These are phyloP conservation scores for Taeniopygia guttata DNA, from an alignment of 2,797 vertebrate genomes.

Conservation along the genomic window DNA sequence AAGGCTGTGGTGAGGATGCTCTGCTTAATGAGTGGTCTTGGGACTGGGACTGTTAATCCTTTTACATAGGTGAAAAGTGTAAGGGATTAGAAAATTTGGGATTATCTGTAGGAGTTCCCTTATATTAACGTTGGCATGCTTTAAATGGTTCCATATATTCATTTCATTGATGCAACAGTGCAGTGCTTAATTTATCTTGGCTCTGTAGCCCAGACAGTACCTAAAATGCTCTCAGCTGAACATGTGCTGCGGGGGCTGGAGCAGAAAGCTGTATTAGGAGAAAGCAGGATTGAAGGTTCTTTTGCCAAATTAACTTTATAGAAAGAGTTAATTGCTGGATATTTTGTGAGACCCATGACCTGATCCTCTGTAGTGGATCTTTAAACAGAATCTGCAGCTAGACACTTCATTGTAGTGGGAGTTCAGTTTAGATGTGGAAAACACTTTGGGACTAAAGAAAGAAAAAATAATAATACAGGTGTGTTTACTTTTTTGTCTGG, in stretches of 20 bases:
- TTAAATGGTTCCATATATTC: not conserved
- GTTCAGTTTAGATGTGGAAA: not conserved
- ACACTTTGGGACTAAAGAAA: not conserved
- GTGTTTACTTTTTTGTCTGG: not conserved
- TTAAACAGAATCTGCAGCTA: not conserved
- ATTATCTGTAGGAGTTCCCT: not conserved
- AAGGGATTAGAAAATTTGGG: not conserved
- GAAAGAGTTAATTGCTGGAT: constrained; percentile 14
- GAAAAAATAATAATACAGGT: not conserved
- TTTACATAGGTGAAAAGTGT: not conserved
- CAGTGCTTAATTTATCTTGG: not conserved
- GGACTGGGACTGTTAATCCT: not conserved
- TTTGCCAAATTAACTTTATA: not conserved
- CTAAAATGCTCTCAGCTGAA: not conserved
- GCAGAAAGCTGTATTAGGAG: not conserved
- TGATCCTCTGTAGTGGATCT: not conserved
- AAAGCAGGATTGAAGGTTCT: not conserved
- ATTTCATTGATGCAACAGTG: not conserved
- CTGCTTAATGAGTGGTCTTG: not conserved
- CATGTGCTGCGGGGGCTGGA: not conserved
- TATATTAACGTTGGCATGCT: rapidly evolving
- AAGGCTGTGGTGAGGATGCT: not conserved
- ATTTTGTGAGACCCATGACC: not conserved
- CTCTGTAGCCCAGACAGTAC: not conserved
- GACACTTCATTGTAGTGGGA: not conserved